These are phyloP conservation scores for Epizoanthus rinbou DNA, from an alignment of 92 coral and sea anemone species.

Conservation along the genomic window DNA sequence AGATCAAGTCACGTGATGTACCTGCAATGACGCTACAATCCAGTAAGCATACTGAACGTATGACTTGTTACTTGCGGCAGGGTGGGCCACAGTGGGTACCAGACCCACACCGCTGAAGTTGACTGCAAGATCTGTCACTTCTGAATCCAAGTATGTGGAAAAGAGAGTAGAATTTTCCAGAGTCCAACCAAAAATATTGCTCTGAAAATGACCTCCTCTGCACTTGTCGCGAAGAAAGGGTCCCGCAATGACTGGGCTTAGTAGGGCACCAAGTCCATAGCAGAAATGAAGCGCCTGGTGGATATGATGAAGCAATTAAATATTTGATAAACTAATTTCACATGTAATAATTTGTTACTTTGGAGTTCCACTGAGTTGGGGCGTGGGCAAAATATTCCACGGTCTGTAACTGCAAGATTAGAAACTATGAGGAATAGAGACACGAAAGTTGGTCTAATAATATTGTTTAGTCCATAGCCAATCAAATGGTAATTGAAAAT, in stretches of 20 bases:
- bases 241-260: slow-evolving; percentile 93
- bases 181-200: slow-evolving; percentile 88
- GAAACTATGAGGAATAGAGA: too few species aligned
- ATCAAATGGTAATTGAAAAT: too few species aligned
- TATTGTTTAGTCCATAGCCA: too few species aligned
- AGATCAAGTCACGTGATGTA: slow-evolving; percentile 5
- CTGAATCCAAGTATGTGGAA: slow-evolving; percentile 43
- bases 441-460: too few species aligned
- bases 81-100: slow-evolving; percentile 22
- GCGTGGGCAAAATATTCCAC: too few species aligned
- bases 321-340: too few species aligned
- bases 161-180: slow-evolving; percentile 76
- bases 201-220: slow-evolving; percentile 77
- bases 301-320: too few species aligned
- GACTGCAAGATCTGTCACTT: slow-evolving; percentile 36
- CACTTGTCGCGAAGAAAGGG: slow-evolving; percentile 93
- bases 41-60: slow-evolving; percentile 97
- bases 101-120: slow-evolving; percentile 49
- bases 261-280: slow-evolving; percentile 94
- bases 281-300: slow-evolving; percentile 94
- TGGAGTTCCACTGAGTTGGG: too few species aligned
- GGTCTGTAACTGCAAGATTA: too few species aligned
- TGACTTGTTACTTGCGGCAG: slow-evolving; percentile 44
- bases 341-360: too few species aligned
- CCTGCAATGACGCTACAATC: slow-evolving; percentile 94